These are phyloP conservation scores for Sebastes dallii DNA, from an alignment of 2,797 vertebrate species.

Conservation along the genomic window DNA sequence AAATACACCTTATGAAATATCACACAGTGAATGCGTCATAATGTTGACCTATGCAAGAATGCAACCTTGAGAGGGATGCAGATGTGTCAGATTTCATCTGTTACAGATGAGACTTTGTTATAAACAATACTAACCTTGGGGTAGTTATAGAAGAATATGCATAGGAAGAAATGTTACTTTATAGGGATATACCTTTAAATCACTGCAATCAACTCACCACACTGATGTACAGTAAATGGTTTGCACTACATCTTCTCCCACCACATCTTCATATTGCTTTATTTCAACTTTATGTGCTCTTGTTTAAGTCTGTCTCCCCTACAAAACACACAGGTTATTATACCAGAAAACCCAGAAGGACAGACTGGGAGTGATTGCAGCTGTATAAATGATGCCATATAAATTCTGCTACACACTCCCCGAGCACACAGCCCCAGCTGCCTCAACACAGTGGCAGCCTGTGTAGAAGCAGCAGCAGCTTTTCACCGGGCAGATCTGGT, in stretches of 20 bases:
- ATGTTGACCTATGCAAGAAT: constrained; percentile 11
- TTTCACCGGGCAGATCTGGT: constrained; percentile 45
- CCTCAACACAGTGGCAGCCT: constrained; percentile 60
- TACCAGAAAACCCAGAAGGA: background rate
- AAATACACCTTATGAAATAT: background rate
- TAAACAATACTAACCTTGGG: no score
- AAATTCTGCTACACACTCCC: constrained; percentile 24
- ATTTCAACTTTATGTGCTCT: background rate
- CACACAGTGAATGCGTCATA: constrained; percentile 23
- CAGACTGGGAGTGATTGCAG: constrained; percentile 27
- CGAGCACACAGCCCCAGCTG: constrained; percentile 38
- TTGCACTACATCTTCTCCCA: background rate
- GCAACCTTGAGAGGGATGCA: constrained; percentile 58
- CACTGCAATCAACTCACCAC: background rate
- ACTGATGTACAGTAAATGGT: background rate
- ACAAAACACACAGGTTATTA: constrained; percentile 6
- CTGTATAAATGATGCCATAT: constrained; percentile 36
- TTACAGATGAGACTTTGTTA: background rate
- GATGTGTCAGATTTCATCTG: constrained; percentile 19
- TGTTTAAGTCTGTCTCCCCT: background rate
- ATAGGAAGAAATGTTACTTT: background rate
- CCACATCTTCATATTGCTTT: background rate
- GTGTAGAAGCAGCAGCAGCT: constrained; percentile 52
- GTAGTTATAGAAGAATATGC: background rate
- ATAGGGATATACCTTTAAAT: background rate